Conservation (phyloP, 2,888 invertebrate species). For the Polyommatus icarus region DNA sequence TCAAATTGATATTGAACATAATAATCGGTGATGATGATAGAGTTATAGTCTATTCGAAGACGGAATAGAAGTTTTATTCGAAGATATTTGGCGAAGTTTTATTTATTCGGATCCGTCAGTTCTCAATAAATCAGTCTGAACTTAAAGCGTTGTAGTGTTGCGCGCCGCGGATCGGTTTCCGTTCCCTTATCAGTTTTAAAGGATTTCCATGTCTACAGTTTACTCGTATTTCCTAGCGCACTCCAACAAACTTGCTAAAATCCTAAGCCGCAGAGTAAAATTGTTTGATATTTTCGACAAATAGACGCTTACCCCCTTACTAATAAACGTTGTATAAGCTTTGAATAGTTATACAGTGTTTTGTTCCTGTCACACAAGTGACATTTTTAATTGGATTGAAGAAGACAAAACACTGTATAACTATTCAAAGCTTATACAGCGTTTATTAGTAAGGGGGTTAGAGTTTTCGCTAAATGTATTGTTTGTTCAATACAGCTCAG, state of each 20-base stretch:
- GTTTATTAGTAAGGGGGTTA: too few species aligned
- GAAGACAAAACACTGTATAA: too few species aligned
- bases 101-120: constrained; percentile 25
- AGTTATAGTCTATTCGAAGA: not conserved
- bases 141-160: constrained; percentile 34
- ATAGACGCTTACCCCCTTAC: too few species aligned
- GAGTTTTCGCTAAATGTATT: not conserved
- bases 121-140: constrained; percentile 33
- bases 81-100: constrained; percentile 18
- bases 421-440: too few species aligned
- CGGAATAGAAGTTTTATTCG: constrained; percentile 13
- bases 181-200: constrained; percentile 42
- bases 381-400: too few species aligned
- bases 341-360: too few species aligned
- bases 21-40: not conserved
- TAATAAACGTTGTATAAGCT: too few species aligned
- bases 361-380: too few species aligned
- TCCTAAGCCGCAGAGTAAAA: constrained; percentile 20
- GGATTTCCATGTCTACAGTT: constrained; percentile 41
- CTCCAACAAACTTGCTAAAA: constrained; percentile 2
- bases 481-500: not conserved
- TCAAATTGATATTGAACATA: not conserved
- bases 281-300: not conserved
- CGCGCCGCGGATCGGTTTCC: constrained; percentile 35
- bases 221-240: constrained; percentile 32